Evolutionary conservation across 2,113 vertebrate genomes (phyloP), one percentile per base, ranked within the genome.

Genomic region (Aspidoscelis tigris): DNA sequence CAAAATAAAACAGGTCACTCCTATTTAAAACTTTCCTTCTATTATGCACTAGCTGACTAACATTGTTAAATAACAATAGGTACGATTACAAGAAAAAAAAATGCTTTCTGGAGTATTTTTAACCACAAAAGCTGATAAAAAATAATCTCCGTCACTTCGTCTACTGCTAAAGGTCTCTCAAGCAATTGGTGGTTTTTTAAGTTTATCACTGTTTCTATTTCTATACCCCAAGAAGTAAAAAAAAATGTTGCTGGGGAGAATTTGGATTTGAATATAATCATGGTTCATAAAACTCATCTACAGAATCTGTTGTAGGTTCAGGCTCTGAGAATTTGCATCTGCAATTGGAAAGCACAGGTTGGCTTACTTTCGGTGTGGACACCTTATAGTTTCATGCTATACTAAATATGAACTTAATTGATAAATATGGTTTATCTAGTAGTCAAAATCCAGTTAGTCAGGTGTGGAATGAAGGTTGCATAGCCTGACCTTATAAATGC

Each of bases 21-120:
- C n/a, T 58, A 72, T 89, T 91, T 0, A 66, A 73, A 87, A 74
- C 43, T 91, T 95, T 85, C 84, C 78, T 80, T 92, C 84, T 84
- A 85, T 87, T 91, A 82, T 92, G 58, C 78, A 65, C 11, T 81
- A 83, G 16, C 53, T 86, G 33, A 33, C 58, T 87, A 84, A 53
- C 74, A 90, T 89, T 93, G 91, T 93, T 92, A 88, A 88, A 43
- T 87, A 94, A 91, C 88, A 93, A 91, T 90, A 83, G 83, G 76
- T 64, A 47, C 74, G 41, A 81, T 89, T 89, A 87, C 43, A 90
- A 78, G 4, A 73, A 44, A n/a, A 33, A 33, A 33, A 68, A 88
- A 90, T 33, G 12, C 43, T 84, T 84, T 50, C 81, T 64, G 83
- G 92, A 86, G 50, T 26, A 83, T 87, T 92, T 84, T 84, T 83